A percentile compares a stretch with the other conserved stretches of the same genome.
Evolutionary conservation across 2,797 vertebrate genomes (phyloP).

Genomic region (Setipinna tenuifilis): DNA sequence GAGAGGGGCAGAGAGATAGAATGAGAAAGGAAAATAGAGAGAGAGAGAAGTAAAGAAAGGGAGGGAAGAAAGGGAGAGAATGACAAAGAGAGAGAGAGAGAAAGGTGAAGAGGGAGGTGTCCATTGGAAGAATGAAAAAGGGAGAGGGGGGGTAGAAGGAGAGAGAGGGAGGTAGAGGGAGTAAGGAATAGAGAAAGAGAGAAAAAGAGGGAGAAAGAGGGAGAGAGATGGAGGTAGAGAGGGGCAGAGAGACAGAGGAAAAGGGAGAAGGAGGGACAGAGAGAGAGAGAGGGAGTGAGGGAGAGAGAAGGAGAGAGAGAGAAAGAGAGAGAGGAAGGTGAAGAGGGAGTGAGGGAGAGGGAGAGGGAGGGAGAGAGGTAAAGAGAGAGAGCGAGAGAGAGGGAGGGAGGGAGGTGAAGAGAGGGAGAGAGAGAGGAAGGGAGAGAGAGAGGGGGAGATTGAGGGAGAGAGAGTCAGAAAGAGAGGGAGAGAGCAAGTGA

Average conservation of each 20-base stretch:
- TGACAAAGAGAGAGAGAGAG: no score
- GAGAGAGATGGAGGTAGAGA: not conserved
- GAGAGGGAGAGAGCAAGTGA: constrained; percentile 14
- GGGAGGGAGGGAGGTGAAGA: constrained; percentile 13
- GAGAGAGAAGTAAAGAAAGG: no score
- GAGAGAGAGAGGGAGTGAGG: constrained; percentile 8
- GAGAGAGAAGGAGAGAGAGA: not conserved
- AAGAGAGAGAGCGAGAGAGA: not conserved
- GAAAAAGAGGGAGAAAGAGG: not conserved
- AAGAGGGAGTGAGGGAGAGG: not conserved
- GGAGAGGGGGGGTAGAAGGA: no score
- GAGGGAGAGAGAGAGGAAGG: not conserved
- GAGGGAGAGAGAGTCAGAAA: not conserved
- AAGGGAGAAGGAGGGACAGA: not conserved
- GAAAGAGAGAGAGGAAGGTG: not conserved
- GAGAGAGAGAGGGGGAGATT: not conserved
- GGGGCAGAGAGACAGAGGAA: no score
- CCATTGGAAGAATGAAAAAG: no score
- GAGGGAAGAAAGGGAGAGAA: no score
- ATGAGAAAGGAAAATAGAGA: no score
- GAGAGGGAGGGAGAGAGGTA: constrained; percentile 34
- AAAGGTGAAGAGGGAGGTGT: no score
- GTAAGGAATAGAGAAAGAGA: no score
- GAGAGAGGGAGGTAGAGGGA: constrained; percentile 33
- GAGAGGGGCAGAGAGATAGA: no score